Evolutionary conservation across 2,797 vertebrate species (phyloP), one percentile per base, ranked within the genome.

Genomic region (Hippopotamyrus pictus): DNA sequence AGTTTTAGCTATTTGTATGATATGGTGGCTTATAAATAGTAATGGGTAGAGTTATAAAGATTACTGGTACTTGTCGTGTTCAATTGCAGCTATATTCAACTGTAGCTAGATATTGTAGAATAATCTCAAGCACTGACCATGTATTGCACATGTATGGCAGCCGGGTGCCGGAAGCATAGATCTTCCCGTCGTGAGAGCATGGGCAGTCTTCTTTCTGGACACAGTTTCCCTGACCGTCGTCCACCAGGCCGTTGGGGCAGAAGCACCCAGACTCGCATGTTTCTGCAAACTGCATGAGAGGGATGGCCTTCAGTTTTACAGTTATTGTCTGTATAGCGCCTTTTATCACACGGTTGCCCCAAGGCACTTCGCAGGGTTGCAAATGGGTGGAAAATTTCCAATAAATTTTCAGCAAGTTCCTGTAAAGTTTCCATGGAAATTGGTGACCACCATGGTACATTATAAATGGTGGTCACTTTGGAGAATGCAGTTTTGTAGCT

Each of bases 191-290:
- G 88, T 98, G 97, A 92, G 96, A 25, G 79, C 98, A 99, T 3
- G 97, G 97, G 90, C 98, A 99, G 3, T 97, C 89, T 0, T 94
- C 94, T 51, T 93, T 92, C 48, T 94, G 91, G 17, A 99, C 93
- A 90, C 98, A 99, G 87, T 93, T 90, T 6, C 97, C 97, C 88
- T 94, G 94, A 0, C 97, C 96, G 88, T 98, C 97, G 3, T 96
- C 94, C 83, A 99, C 91, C 65, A 97, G 94, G 22, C 96, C 96
- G 0, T 65, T 7, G 0, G 98, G 97, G 93, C 98, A 99, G 90
- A 95, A 90, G 0, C 98, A 99, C 89, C 98, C 98, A 3, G 98
- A 97, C 92, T 97, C 91, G 53, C 98, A 99, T 59, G 95, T 96
- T 41, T 95, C 85, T 85, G 91, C 94, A 82, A 96, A 97, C 97